phyloP scores from a whole-genome alignment of 2,888 invertebrate genomes.

The Caradrina clavipalpis region DNA sequence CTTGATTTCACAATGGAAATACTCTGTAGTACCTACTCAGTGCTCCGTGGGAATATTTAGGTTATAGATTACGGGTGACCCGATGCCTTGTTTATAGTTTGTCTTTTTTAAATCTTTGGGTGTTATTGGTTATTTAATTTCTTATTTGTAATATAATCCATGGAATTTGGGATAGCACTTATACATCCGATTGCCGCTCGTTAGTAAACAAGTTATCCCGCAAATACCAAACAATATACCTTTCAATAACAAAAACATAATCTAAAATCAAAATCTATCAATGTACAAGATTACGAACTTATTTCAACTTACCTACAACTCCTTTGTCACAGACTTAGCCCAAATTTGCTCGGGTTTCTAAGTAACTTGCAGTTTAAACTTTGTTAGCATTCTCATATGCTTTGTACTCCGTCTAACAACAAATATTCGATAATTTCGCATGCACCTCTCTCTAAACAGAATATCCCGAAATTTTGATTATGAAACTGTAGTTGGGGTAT shows the following conservation, averaged over 20 bases:
- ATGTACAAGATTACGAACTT: too few species aligned
- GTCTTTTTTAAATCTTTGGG: too few species aligned
- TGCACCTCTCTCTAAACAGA: conserved; percentile 20
- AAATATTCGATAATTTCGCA: conserved; percentile 37
- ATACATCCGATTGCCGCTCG: neutral
- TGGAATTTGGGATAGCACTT: neutral
- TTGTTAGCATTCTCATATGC: conserved; percentile 5
- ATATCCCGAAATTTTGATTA: conserved; percentile 56
- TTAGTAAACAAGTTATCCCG: neutral
- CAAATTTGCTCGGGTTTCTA: neutral
- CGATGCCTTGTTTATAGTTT: neutral
- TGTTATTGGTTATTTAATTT: neutral
- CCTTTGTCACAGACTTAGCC: neutral
- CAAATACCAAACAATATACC: neutral
- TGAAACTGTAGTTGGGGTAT: conserved; percentile 68
- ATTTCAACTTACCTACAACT: neutral
- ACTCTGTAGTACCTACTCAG: neutral
- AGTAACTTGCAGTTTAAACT: neutral
- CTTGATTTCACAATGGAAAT: neutral
- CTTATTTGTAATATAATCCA: neutral
- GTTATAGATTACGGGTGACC: neutral
- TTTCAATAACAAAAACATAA: too few species aligned
- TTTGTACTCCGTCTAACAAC: conserved; percentile 21
- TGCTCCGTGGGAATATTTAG: conserved; percentile 3
- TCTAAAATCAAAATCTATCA: too few species aligned